Percentiles rank a stretch among this genome's conserved stretches.
These are phyloP conservation scores for Himalopsyche kuldschensis DNA, from an alignment of 2,888 invertebrate species.

Conservation along the genomic window DNA sequence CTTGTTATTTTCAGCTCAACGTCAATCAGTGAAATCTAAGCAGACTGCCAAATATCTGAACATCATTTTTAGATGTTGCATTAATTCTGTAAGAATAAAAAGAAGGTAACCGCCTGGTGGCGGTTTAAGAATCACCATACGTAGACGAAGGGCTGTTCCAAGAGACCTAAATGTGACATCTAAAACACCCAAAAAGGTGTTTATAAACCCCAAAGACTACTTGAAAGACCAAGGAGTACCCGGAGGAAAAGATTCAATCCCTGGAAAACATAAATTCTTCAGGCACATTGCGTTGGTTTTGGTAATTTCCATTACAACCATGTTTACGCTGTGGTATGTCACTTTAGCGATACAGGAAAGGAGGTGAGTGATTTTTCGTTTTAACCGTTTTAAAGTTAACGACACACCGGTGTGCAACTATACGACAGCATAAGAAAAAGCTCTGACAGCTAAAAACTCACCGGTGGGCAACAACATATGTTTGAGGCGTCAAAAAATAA, in stretches of 20 bases:
- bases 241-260: neutral
- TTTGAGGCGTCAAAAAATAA: no score
- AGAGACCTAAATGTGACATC: neutral
- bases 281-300: neutral
- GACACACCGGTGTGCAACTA: no score
- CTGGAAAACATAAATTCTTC: neutral
- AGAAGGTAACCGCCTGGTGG: neutral
- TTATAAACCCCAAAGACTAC: neutral
- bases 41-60: neutral
- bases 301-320: neutral
- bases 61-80: neutral
- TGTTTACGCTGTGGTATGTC: slow-evolving; percentile 28
- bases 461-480: no score
- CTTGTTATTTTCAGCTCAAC: neutral
- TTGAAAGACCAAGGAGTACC: neutral
- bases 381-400: no score
- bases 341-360: slow-evolving; percentile 20
- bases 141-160: neutral
- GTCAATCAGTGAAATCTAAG: neutral
- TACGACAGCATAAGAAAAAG: no score
- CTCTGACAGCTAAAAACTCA: no score
- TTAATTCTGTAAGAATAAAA: neutral
- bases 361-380: slow-evolving; percentile 9
- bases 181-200: neutral
- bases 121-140: neutral